Evolutionary conservation across 2,113 vertebrate species (phyloP).

Genomic region (Kryptolebias marmoratus): DNA sequence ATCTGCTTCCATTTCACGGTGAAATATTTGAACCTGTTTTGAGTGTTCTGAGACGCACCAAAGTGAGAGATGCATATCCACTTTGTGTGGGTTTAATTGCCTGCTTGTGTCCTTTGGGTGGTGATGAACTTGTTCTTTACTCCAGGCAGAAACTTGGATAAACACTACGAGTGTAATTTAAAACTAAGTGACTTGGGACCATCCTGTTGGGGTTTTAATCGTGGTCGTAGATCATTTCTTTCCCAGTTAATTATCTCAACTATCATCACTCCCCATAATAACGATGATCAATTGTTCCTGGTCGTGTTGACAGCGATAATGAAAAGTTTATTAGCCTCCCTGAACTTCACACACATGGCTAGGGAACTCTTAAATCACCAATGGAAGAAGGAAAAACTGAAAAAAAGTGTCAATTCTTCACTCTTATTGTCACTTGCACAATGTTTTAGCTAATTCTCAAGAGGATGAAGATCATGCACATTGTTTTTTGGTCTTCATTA

Average conservation of each 20-base stretch:
- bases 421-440: conserved; percentile 11
- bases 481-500: conserved; percentile 10
- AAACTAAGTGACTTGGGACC: conserved; percentile 42
- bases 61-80: conserved; percentile 12
- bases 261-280: conserved; percentile 63
- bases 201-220: conserved; percentile 66
- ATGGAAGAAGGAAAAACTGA: background rate
- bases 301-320: conserved; percentile 61
- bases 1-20: conserved; percentile 13
- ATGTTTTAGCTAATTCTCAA: conserved; percentile 1
- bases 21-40: conserved; percentile 21
- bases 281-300: conserved; percentile 65
- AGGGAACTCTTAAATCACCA: conserved; percentile 58
- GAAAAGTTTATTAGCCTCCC: conserved; percentile 65
- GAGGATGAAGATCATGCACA: conserved; percentile 15
- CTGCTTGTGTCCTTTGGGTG: conserved; percentile 29
- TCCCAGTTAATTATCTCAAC: conserved; percentile 59
- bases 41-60: background rate
- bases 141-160: conserved; percentile 43
- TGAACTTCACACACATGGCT: conserved; percentile 42
- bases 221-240: conserved; percentile 67
- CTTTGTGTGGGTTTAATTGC: conserved; percentile 31
- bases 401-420: background rate
- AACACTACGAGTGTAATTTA: conserved; percentile 56
- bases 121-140: conserved; percentile 49